Percentiles rank a stretch among this genome's conserved stretches.
These are phyloP conservation scores for Chloropsis cyanopogon DNA, from an alignment of 2,113 vertebrate genomes.

Conservation along the genomic window DNA sequence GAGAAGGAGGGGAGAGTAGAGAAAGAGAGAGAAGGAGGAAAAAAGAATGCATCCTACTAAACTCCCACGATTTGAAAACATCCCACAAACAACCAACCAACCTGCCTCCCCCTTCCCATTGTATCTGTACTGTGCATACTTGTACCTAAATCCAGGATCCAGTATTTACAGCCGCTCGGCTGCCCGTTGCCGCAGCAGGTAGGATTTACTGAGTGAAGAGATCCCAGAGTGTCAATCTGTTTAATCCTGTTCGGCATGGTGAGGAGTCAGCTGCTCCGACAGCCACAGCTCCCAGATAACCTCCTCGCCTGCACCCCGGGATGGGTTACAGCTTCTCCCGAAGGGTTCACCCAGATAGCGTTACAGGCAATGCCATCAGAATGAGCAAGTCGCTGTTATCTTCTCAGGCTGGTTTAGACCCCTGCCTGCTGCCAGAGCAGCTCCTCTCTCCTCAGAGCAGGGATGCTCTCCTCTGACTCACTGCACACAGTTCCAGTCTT, in stretches of 20 bases:
- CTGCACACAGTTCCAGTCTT: constrained; percentile 74
- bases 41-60: background rate
- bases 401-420: background rate
- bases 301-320: background rate
- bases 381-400: background rate
- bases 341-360: background rate
- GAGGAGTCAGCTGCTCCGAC: background rate
- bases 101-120: background rate
- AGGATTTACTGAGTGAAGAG: constrained; percentile 77
- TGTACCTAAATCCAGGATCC: constrained; percentile 96
- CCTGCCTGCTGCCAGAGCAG: constrained; percentile 39
- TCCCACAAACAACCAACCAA: background rate
- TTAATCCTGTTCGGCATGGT: constrained; percentile 85
- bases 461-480: constrained; percentile 65
- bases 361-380: background rate
- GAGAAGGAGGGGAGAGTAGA: background rate
- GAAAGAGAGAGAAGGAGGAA: background rate
- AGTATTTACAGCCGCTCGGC: constrained; percentile 89
- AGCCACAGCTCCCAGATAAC: background rate
- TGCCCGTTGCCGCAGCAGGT: constrained; percentile 69
- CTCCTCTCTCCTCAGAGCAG: background rate
- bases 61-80: background rate
- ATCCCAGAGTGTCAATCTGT: constrained; percentile 76
- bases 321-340: background rate
- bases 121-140: background rate